Evolutionary conservation across 2,113 vertebrate genomes (phyloP).

Genomic region (Aphelocoma coerulescens): DNA sequence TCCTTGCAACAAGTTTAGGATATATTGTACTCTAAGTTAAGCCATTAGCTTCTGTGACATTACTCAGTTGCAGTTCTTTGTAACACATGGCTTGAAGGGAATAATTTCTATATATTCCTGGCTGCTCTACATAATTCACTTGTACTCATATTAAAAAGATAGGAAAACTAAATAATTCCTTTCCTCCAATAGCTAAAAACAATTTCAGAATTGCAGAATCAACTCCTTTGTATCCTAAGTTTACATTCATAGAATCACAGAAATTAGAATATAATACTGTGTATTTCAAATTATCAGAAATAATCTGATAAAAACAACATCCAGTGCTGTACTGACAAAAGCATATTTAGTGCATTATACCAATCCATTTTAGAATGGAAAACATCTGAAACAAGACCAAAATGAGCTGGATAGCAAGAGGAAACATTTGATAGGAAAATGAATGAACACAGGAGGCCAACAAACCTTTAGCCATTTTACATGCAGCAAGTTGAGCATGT

Average conservation of each 20-base stretch:
- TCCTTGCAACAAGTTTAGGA: background rate
- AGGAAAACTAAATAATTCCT: background rate
- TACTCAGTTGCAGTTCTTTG: background rate
- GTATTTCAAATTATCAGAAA: background rate
- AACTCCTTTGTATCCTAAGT: background rate
- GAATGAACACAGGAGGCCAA: conserved; percentile 81
- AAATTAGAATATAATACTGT: background rate
- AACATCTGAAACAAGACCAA: background rate
- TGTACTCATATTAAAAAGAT: background rate
- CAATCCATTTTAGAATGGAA: background rate
- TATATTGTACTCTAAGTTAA: background rate
- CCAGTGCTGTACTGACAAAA: background rate
- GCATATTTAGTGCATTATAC: background rate
- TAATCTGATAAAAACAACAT: background rate
- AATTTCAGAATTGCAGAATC: background rate
- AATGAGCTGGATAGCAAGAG: conserved; percentile 72
- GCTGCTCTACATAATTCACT: background rate
- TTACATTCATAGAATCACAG: background rate
- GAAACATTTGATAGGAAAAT: conserved; percentile 72
- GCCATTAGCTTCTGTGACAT: background rate
- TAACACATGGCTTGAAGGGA: background rate
- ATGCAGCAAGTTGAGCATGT: conserved; percentile 89
- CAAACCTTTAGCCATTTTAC: conserved; percentile 91
- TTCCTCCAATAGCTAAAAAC: background rate
- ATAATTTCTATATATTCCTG: background rate